Base-by-base conservation (phyloP, 2,113 vertebrate species). In the Talpa occidentalis region DNA sequence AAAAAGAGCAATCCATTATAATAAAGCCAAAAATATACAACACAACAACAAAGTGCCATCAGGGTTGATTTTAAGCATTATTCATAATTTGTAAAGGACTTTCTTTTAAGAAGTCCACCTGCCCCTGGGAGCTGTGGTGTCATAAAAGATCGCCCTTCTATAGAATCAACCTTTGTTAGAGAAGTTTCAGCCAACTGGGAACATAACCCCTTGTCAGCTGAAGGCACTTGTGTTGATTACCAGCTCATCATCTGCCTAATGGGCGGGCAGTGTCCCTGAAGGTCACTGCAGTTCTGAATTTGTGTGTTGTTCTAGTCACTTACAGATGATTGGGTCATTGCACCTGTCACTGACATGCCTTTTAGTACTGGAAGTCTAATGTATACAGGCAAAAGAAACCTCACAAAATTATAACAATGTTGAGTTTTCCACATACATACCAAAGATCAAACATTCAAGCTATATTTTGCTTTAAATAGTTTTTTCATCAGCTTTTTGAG, bases 401-500 rank as follows among this genome's bases (percentile, higher is more conserved):
- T 52, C 67, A 40, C 28, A 76, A 88, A 78, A 90, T 73, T 49
- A 62, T 70, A 80, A 60, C 88, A 62, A 91, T 59, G 2, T n/a
- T 86, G 26, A 37, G 3, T 35, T 92, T 76, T 78, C 40, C 28
- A 44, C 28, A 44, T 54, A 40, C 40, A 40, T 67, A 26, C 89
- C 16, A 80, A 84, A 87, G n/a, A 76, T 77, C n/a, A 6, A 52
- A 70, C 22, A 69, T 6, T 83, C 28, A 77, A 47, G 56, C 4
- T 81, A 0, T 1, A 74, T 62, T 95, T 95, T 92, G 12, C 8
- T 87, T 87, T 92, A 95, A 84, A 49, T 24, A 30, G 24, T 83
- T 80, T 94, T 32, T 85, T 95, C 62, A 86, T 54, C 67, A 72
- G 9, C 16, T 35, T 89, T 64, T 72, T 60, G 80, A 73, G 4